These are phyloP conservation scores for Epinotia demarniana DNA, from an alignment of 2,888 invertebrate genomes.

Conservation along the genomic window DNA sequence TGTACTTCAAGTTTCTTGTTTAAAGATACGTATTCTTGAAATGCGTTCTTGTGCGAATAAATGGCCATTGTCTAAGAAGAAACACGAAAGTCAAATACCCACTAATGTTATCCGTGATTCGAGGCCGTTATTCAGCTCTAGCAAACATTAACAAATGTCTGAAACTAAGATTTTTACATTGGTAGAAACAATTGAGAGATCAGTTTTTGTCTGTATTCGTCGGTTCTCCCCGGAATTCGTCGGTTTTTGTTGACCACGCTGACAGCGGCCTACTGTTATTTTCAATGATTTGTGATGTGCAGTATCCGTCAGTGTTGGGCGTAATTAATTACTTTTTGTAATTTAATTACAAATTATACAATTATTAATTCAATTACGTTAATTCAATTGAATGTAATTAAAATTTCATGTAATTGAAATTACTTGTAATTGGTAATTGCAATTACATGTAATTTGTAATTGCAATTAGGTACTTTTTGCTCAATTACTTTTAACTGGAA, in stretches of 20 bases:
- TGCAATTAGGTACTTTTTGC: too few relatives aligned
- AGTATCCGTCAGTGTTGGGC: too few relatives aligned
- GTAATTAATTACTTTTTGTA: too few relatives aligned
- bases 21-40: not conserved
- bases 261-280: slow-evolving; percentile 4
- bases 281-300: slow-evolving; percentile 3
- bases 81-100: not conserved
- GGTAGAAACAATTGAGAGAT: slow-evolving; percentile 29
- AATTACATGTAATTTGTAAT: too few relatives aligned
- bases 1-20: not conserved
- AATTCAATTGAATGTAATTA: too few relatives aligned
- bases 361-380: too few relatives aligned
- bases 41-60: not conserved
- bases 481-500: too few relatives aligned
- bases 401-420: too few relatives aligned
- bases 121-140: not conserved
- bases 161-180: slow-evolving; percentile 9
- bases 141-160: slow-evolving; percentile 5
- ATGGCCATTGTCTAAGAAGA: not conserved
- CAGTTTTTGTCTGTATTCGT: slow-evolving; percentile 17
- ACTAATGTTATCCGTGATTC: slow-evolving; percentile 1
- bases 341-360: too few relatives aligned
- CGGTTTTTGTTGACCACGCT: slow-evolving; percentile 17
- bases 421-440: too few relatives aligned
- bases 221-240: slow-evolving; percentile 26